Base-by-base conservation (phyloP, 2,888 invertebrate species). In the Diaprepes abbreviatus region DNA sequence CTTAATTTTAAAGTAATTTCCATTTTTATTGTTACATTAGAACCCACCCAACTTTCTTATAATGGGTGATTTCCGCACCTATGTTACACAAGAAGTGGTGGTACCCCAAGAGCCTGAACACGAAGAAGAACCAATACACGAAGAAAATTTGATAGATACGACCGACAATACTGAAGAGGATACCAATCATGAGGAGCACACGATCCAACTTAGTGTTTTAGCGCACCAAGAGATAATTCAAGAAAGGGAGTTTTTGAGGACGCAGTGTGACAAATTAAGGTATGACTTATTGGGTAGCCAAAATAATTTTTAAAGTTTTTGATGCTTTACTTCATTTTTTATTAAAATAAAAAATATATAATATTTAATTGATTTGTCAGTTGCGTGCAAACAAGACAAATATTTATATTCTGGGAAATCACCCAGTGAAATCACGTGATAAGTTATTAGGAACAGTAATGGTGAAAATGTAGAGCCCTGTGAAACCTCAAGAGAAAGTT, bases 41-140 rank as follows among this genome's bases (percentile, higher is more conserved):
- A 91, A 92, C 78, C 96, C 98, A 66, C 99, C 98, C 0, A 98
- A 99, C 85, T 98, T 99, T 86, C 87, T 96, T 73, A 89, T 93
- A 72, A 92, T 95, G 86, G 92, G 96, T 48, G 98, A 98, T 82
- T 90, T 99, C 79, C 92, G 94, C 62, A 93, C 93, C 17, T 98
- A 99, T 81, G 93, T 96, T 60, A 94, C 97, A 1, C 98, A 98
- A 0, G 96, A 97, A 73, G 97, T 96, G 45, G 89, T 92, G 21
- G 89, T 96, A 59, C 93, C 95, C 1, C 92, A 90, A 33, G 89
- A 91, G 75, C 93, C 94, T 0, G 86, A 85, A 71, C 93, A 94
- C 1, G 86, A 85, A 64, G 62, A 62, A 33, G 68, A 69, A 28
- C 55, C 65, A 5, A 63, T 72, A 2, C 89, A 89, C 58, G 88